phyloP scores from a whole-genome alignment of 2,113 vertebrate genomes.

The Myrmecophaga tridactyla region DNA sequence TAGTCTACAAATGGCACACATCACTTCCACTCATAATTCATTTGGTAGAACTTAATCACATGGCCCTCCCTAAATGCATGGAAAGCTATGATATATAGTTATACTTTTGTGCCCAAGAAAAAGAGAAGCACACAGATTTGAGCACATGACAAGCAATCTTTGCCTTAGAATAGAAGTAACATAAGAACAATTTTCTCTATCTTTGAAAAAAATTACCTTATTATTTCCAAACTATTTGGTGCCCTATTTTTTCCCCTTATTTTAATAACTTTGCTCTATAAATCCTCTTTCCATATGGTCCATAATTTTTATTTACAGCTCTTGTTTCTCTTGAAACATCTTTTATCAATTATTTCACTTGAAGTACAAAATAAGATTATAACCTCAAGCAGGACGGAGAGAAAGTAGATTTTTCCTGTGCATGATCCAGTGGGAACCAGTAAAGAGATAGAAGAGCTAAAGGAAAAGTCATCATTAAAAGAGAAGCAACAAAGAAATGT shows the following conservation, averaged over 20 bases:
- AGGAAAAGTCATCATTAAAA: not conserved
- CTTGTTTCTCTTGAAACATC: not conserved
- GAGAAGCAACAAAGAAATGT: not conserved
- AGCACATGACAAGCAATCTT: not conserved
- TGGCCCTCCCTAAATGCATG: not conserved
- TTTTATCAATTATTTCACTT: not conserved
- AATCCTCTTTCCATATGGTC: not conserved
- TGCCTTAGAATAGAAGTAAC: not conserved
- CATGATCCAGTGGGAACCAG: not conserved
- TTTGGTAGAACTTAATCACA: not conserved
- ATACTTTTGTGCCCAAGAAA: not conserved
- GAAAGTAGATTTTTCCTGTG: not conserved
- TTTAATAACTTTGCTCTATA: not conserved
- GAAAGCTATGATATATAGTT: not conserved
- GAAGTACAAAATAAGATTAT: not conserved
- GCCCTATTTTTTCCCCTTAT: not conserved
- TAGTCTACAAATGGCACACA: not conserved
- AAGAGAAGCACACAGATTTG: not conserved
- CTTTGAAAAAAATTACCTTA: not conserved
- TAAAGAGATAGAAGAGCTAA: not conserved
- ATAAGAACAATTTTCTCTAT: not conserved
- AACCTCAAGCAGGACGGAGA: not conserved
- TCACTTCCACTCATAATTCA: not conserved
- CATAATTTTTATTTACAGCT: not conserved
- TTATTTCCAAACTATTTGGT: not conserved